Evolutionary conservation across 2,888 invertebrate species (phyloP), one percentile per base, ranked within the genome.

Genomic region (Pogonocherus hispidulus): DNA sequence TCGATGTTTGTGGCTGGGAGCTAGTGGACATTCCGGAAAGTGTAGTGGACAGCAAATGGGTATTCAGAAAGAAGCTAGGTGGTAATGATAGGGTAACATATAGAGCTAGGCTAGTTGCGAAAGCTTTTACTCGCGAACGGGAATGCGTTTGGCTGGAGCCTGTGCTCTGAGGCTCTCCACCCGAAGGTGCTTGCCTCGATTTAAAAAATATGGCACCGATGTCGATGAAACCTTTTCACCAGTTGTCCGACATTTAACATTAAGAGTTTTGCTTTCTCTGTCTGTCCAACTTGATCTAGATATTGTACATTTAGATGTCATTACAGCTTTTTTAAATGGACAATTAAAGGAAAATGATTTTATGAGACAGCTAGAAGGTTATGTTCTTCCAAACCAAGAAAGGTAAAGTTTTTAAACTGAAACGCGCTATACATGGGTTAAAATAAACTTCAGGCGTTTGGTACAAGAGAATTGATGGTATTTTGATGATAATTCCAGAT

Each of bases 61-160:
- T 72, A 4, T 79, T 75, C 56, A 77, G 76, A 52, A 66, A 14
- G 19, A 80, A 80, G 66, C 14, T 11, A 35, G 70, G 78, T 57
- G 56, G 55, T 69, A 72, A 75, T 14, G 67, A 60, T 54, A 63
- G 72, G 35, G 64, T 76, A 16, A 44, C 70, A 6, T 71, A 68
- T 62, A 19, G 73, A 16, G 76, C 75, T 11, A 32, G 76, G 18
- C 52, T 77, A 35, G 76, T 78, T 5, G 75, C 76, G n/a, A 72
- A 66, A 47, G 74, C 74, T 20, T 77, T 70, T 62, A 70, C 66
- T 2, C 14, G n/a, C n/a, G n/a, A n/a, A n/a, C n/a, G n/a, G n/a
- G n/a, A n/a, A n/a, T n/a, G n/a, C n/a, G n/a, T n/a, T n/a, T n/a
- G n/a, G n/a, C n/a, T n/a, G n/a, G n/a, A n/a, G n/a, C n/a, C n/a